Base-by-base conservation (phyloP, 2,888 invertebrate genomes). In the Philereme transversata region DNA sequence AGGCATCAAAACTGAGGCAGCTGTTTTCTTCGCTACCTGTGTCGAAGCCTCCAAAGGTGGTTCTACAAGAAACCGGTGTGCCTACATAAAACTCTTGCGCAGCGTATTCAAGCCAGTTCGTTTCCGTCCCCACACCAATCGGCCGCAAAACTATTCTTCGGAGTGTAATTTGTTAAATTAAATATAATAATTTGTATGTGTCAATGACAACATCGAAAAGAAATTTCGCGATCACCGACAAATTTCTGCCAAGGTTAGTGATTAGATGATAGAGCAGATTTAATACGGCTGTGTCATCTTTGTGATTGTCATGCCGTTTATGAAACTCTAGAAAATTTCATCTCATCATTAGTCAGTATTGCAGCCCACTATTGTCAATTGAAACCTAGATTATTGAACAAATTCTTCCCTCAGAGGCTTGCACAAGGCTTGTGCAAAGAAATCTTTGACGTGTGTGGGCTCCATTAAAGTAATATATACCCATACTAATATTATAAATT, bases 151-250 rank as follows among this genome's bases (percentile, higher is more conserved):
- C n/a, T n/a, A n/a, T 84, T 83, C 60, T 79, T 80, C 79, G 80
- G 81, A 81, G 82, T 83, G 78, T 82, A 78, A 65, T 84, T 89
- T 89, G 81, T 79, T 64, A 43, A 5, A 41, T 41, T 57, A 79
- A 74, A 75, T 76, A 82, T 69, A 76, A 74, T 73, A 83, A 82
- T 73, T 75, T 77, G 82, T 89, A 87, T 84, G 93, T 93, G 93
- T 93, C 93, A 93, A 93, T 93, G 93, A 92, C 89, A 91, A 91
- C 82, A 90, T 86, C 87, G 80, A 86, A 87, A 88, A 92, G 86
- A 90, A 92, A 87, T 84, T 92, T 81, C 76, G 89, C 90, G 81
- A 90, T 92, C 76, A 92, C 87, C 76, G 89, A 93, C 87, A 92
- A 90, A 88, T 92, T 93, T 86, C 83, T 92, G 71, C 93, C 93